phyloP scores from a whole-genome alignment of 2,797 vertebrate genomes.

The Coregonus ussuriensis region DNA sequence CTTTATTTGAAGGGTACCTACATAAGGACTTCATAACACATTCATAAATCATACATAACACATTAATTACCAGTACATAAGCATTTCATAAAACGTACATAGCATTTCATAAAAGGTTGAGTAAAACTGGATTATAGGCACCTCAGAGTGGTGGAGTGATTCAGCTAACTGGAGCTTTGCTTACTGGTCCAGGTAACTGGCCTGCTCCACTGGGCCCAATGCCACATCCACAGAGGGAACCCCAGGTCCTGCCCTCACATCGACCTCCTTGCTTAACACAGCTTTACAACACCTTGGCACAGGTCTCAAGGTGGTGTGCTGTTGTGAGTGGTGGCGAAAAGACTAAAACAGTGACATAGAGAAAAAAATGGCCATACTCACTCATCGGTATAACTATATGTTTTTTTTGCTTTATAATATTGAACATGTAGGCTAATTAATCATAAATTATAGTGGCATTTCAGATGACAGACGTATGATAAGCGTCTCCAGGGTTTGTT shows the following conservation, averaged over 20 bases:
- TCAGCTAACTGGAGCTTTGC: not conserved
- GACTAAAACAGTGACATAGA: not conserved
- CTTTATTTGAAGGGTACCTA: not conserved
- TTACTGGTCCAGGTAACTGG: no score
- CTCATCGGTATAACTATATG: not conserved
- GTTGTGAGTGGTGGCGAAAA: not conserved
- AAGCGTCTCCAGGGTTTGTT: not conserved
- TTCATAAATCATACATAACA: no score
- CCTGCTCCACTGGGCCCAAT: not conserved
- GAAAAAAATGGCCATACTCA: no score
- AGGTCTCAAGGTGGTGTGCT: slow-evolving; percentile 1
- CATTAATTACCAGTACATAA: no score
- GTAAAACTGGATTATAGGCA: not conserved
- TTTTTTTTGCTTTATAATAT: no score
- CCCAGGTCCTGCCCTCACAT: slow-evolving; percentile 24
- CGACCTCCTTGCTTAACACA: not conserved
- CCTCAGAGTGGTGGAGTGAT: not conserved
- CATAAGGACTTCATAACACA: not conserved
- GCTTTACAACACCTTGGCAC: slow-evolving; percentile 14
- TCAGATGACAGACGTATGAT: no score
- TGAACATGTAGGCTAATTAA: no score
- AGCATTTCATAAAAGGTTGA: not conserved
- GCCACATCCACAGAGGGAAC: slow-evolving; percentile 7
- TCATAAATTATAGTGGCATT: no score
- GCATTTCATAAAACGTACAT: not conserved